Evolutionary conservation across 2,888 invertebrate genomes (phyloP).

Genomic region (Catocala fraxini): DNA sequence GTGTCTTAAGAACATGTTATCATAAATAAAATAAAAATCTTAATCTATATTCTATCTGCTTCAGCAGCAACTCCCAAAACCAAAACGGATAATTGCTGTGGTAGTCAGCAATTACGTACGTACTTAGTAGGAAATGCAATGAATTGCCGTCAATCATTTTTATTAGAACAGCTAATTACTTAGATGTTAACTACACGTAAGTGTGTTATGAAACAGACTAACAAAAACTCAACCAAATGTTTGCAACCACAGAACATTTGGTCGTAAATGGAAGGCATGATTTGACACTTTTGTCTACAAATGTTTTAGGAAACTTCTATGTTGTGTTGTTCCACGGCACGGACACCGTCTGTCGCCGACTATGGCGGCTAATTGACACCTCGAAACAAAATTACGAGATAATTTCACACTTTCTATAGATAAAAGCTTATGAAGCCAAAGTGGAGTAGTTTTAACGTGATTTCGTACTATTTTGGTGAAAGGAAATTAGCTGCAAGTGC

Average conservation of each 20-base stretch:
- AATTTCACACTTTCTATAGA: slow-evolving; percentile 81
- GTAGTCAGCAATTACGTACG: too few relatives aligned
- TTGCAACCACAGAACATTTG: slow-evolving; percentile 57
- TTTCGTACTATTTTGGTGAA: slow-evolving; percentile 62
- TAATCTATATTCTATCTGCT: too few relatives aligned
- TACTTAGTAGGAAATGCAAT: too few relatives aligned
- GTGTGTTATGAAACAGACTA: neutral
- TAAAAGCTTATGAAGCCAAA: slow-evolving; percentile 57
- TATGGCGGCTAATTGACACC: slow-evolving; percentile 75
- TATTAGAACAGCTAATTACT: too few relatives aligned
- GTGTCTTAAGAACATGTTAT: too few relatives aligned
- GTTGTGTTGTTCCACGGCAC: slow-evolving; percentile 67
- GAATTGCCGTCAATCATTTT: too few relatives aligned
- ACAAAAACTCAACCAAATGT: slow-evolving; percentile 58
- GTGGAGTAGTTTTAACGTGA: slow-evolving; percentile 58
- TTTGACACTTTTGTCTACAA: slow-evolving; percentile 80
- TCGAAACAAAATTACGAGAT: slow-evolving; percentile 76
- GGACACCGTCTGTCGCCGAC: slow-evolving; percentile 54
- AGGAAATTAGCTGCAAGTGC: slow-evolving; percentile 55
- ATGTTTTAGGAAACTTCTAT: slow-evolving; percentile 80
- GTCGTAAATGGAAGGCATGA: slow-evolving; percentile 83
- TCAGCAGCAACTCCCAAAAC: too few relatives aligned
- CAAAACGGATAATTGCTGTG: too few relatives aligned
- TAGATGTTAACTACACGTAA: neutral
- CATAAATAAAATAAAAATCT: too few relatives aligned